phyloP scores from a whole-genome alignment of 1,140 invertebrate genomes.

The Heliothis virescens region DNA sequence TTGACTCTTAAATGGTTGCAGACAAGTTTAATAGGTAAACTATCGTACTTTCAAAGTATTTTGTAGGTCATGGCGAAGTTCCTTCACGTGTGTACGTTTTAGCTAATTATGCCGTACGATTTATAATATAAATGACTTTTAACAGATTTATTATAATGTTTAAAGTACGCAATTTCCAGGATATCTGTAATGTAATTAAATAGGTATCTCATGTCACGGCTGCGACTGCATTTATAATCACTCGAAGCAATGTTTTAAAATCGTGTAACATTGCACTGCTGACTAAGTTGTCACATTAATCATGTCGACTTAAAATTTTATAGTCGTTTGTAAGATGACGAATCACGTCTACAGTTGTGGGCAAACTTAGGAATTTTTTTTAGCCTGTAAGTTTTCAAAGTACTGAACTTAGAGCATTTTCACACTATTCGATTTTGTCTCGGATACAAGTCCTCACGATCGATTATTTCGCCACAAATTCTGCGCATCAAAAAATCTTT shows the following conservation, averaged over 20 bases:
- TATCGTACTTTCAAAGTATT: too few species aligned
- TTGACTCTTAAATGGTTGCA: too few species aligned
- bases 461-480: too few species aligned
- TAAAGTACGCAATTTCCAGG: background rate
- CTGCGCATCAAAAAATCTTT: too few species aligned
- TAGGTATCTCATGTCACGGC: background rate
- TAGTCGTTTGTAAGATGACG: slow-evolving; percentile 8
- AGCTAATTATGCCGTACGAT: too few species aligned
- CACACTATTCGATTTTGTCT: too few species aligned
- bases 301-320: slow-evolving; percentile 5
- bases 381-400: background rate
- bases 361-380: background rate
- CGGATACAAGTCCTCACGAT: too few species aligned
- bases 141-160: background rate
- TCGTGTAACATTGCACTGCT: slow-evolving; percentile 7
- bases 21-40: too few species aligned
- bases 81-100: too few species aligned
- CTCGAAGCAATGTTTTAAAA: slow-evolving; percentile 15
- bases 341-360: background rate
- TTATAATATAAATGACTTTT: too few species aligned
- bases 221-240: slow-evolving; percentile 10
- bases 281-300: slow-evolving; percentile 4
- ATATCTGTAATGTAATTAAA: background rate
- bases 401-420: background rate
- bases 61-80: too few species aligned